Evolutionary conservation across 2,888 invertebrate species (phyloP), one percentile per base, ranked within the genome.

Genomic region (Choristoneura rosaceana): DNA sequence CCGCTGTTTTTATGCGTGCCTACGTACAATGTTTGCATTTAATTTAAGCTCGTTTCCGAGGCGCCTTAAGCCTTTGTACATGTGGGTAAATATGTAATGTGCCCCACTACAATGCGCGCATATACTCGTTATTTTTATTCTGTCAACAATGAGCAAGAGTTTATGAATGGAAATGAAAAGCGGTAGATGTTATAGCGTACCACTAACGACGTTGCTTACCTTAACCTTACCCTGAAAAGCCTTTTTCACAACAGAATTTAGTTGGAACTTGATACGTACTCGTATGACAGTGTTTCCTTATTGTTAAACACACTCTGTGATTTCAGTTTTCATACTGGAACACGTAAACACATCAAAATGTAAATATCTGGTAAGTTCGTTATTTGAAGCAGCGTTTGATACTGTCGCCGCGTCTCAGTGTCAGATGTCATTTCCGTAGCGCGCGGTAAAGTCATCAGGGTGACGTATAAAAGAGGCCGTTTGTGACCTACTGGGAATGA

Each of bases 81-180:
- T 50, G 68, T 71, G 62, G 59, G 73, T 73, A 69, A 73, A 73
- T 73, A 73, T 69, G 68, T 68, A 73, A 73, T 73, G 68, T 68
- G 68, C 41, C 68, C 67, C 68, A 73, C 59, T 73, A 73, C 73
- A 73, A 73, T 73, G 73, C 73, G 41, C 17, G 58, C 41, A 64
- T 68, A 64, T 41, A 52, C 69, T 73, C 69, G 73, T 69, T 64
- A 73, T 73, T 73, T 73, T 73, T 73, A 73, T 69, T 69, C 50
- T 55, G 73, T 73, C 69, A 73, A 73, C 73, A 73, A 71, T 58
- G 67, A 64, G 68, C 71, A 68, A 68, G 71, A 68, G 62, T 68
- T 68, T 63, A 68, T 68, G 71, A 71, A 71, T 68, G 71, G 68
- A 68, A 68, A 68, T 71, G 67, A 71, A 71, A 71, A 62, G 61